Evolutionary conservation across 2,797 vertebrate species (phyloP).

Genomic region (Melanotaenia trifasciata): DNA sequence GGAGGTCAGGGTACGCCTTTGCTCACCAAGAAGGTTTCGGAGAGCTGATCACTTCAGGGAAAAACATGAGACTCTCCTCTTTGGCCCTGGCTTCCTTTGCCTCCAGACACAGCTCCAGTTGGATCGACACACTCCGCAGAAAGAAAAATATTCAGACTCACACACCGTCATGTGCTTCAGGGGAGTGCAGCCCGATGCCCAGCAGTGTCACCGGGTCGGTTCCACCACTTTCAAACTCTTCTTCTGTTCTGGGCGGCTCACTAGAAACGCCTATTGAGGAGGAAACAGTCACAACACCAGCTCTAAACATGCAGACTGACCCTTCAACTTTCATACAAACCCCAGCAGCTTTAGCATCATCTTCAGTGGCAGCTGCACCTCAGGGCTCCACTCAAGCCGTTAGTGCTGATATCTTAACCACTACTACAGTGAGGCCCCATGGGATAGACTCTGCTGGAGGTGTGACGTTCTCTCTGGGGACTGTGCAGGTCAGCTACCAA

Average conservation of each 20-base stretch:
- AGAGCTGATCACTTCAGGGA: slow-evolving; percentile 95
- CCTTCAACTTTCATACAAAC: slow-evolving; percentile 19
- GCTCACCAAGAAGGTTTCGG: slow-evolving; percentile 96
- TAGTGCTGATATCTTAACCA: slow-evolving; percentile 9
- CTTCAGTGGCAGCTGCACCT: slow-evolving; percentile 30
- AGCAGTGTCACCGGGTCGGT: slow-evolving; percentile 66
- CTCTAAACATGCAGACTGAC: slow-evolving; percentile 23
- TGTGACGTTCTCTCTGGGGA: slow-evolving; percentile 67
- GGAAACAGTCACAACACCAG: slow-evolving; percentile 29
- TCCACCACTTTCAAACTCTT: slow-evolving; percentile 72
- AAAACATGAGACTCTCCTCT: slow-evolving; percentile 95
- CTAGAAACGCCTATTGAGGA: slow-evolving; percentile 71
- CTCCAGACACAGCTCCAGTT: slow-evolving; percentile 87
- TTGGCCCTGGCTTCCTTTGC: slow-evolving; percentile 87
- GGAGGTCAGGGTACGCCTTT: slow-evolving; percentile 93
- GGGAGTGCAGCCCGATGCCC: slow-evolving; percentile 76
- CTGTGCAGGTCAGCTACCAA: slow-evolving; percentile 74
- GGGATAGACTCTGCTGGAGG: slow-evolving; percentile 65
- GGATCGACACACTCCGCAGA: slow-evolving; percentile 92
- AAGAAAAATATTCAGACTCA: slow-evolving; percentile 82
- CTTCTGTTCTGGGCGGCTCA: slow-evolving; percentile 64
- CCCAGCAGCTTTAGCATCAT: slow-evolving; percentile 17
- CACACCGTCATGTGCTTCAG: slow-evolving; percentile 67
- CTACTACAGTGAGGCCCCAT: slow-evolving; percentile 26
- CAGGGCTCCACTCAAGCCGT: slow-evolving; percentile 27